Evolutionary conservation across 2,113 vertebrate genomes (phyloP).

Genomic region (Platichthys flesus): DNA sequence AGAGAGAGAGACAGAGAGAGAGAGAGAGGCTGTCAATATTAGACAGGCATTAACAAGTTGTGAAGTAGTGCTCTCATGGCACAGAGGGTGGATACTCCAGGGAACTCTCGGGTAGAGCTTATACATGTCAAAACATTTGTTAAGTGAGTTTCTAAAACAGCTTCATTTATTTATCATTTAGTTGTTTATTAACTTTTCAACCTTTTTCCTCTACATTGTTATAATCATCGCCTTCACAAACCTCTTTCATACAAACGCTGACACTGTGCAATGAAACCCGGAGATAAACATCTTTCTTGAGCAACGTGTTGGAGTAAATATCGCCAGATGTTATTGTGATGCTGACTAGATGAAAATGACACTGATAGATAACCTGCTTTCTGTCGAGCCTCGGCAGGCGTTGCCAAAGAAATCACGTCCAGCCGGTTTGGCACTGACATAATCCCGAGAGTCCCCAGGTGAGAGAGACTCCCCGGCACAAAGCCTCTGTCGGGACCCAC

Average conservation of each 20-base stretch:
- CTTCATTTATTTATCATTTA: no score
- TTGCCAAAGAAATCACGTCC: background rate
- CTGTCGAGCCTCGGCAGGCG: background rate
- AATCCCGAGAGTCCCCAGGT: constrained; percentile 61
- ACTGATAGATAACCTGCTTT: constrained; percentile 1
- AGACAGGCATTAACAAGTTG: constrained; percentile 62
- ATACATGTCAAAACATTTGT: constrained; percentile 62
- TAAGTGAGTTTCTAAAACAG: constrained; percentile 11
- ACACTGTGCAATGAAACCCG: background rate
- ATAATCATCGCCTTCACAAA: no score
- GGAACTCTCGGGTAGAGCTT: constrained; percentile 39
- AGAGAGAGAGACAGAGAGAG: background rate
- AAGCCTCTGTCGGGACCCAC: constrained; percentile 57
- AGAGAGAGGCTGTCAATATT: constrained; percentile 39
- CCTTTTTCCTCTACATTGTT: no score
- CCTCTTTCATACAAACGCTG: no score
- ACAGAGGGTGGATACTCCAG: constrained; percentile 27
- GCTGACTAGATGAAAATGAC: background rate
- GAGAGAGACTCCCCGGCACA: constrained; percentile 53
- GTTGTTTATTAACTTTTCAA: no score
- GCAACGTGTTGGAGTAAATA: background rate
- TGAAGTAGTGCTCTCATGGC: constrained; percentile 40
- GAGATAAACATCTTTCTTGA: background rate
- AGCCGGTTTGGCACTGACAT: constrained; percentile 38
- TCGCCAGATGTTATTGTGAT: background rate